These are phyloP conservation scores for Ovis aries DNA, from an alignment of 2,113 vertebrate species.

Conservation along the genomic window DNA sequence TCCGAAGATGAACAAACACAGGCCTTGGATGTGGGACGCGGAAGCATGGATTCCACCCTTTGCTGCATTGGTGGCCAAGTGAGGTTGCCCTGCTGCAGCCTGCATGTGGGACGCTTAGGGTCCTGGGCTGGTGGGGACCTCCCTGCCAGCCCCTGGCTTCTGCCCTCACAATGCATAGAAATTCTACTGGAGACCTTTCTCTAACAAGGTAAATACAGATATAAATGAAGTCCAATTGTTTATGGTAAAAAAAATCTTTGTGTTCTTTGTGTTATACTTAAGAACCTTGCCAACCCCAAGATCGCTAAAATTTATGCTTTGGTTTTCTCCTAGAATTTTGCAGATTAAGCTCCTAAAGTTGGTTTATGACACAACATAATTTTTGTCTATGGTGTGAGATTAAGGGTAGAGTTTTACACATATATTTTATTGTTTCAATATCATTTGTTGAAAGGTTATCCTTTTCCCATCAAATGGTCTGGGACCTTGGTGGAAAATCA, in stretches of 20 bases:
- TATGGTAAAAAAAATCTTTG: not conserved
- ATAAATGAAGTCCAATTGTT: not conserved
- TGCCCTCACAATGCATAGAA: not conserved
- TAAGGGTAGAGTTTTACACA: not conserved
- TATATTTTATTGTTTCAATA: not conserved
- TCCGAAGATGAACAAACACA: not conserved
- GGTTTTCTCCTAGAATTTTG: not conserved
- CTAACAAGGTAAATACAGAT: not conserved
- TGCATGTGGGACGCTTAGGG: not conserved
- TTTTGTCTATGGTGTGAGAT: not conserved
- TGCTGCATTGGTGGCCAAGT: not conserved
- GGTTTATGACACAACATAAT: not conserved
- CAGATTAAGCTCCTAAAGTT: not conserved
- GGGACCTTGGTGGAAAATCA: not conserved
- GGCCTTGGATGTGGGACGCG: too few species aligned
- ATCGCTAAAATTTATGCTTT: not conserved
- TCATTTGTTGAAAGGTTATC: not conserved
- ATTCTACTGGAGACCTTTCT: not conserved
- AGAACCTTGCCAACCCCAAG: not conserved
- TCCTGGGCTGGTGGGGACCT: not conserved
- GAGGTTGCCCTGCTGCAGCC: accelerated
- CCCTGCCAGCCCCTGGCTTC: not conserved
- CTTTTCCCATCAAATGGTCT: not conserved
- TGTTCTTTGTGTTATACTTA: not conserved
- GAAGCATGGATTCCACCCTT: not conserved